Evolutionary conservation across 2,113 vertebrate genomes (phyloP).

Genomic region (Salminus brasiliensis): DNA sequence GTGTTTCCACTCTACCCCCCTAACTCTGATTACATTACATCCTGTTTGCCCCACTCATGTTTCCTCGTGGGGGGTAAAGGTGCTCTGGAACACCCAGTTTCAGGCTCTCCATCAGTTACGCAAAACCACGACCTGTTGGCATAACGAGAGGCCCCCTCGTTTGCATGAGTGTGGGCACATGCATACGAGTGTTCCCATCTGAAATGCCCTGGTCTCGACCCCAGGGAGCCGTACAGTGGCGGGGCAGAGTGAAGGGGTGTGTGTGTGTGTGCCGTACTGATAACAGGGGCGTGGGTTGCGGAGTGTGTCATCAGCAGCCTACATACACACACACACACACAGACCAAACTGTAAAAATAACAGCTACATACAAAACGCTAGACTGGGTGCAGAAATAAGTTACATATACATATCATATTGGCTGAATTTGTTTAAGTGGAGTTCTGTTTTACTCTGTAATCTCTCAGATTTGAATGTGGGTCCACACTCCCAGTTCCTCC

Average conservation of each 20-base stretch:
- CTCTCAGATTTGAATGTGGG: too few species aligned
- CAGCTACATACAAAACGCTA: background rate
- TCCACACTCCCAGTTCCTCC: too few species aligned
- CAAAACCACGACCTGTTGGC: background rate
- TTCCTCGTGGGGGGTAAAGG: constrained; percentile 32
- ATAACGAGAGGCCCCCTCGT: background rate
- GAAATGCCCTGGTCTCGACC: constrained; percentile 6
- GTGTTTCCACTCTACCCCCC: background rate
- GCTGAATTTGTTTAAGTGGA: background rate
- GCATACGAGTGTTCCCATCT: background rate
- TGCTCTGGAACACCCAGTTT: background rate
- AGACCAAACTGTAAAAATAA: background rate
- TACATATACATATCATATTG: background rate
- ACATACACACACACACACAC: constrained; percentile 7
- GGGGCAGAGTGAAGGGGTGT: background rate
- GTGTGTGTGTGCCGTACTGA: constrained; percentile 41
- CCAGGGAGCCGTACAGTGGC: background rate
- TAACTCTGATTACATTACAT: constrained; percentile 16
- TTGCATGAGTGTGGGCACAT: background rate
- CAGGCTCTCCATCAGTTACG: constrained; percentile 9
- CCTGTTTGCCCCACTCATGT: constrained; percentile 31
- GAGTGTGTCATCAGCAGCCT: background rate
- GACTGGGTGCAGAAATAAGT: background rate
- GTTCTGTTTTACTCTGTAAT: too few species aligned
- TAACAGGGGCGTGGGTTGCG: constrained; percentile 49